Base-by-base conservation (phyloP, 2,888 invertebrate species). In the Drosophila anomelani region DNA sequence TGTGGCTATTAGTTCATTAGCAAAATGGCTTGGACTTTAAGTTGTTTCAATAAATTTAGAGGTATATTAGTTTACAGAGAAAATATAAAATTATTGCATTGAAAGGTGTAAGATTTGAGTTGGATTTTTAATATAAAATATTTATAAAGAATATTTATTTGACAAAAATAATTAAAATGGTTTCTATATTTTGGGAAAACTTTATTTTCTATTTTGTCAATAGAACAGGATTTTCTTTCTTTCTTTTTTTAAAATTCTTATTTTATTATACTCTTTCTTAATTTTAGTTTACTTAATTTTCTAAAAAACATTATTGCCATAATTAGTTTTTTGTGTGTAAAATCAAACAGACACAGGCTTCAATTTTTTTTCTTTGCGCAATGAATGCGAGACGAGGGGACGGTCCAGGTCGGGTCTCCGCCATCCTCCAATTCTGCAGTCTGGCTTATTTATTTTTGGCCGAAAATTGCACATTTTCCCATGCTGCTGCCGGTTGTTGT, bases 381-480 rank as follows among this genome's bases (percentile, higher is more conserved):
- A 87, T 81, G 75, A 81, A 80, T 85, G 78, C 75, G 72, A 77
- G 75, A 77, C 77, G 85, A 76, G 84, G 84, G 85, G 79, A 81
- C 82, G 81, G 82, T 80, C 82, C 82, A 84, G 83, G 78, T 74
- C 75, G 62, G 47, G 44, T 58, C 69, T 74, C 67, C 57, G 47
- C 69, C 66, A 39, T 58, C 61, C 53, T 58, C 64, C 63, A 57
- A 54, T 73, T 81, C 72, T 75, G 74, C 75, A 81, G 79, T 79
- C 77, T 81, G 86, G 85, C 77, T 81, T 81, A 85, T 83, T 85
- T 83, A 81, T 80, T 88, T 86, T 79, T 82, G 85, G 83, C 86
- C 79, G 54, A 86, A 90, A 90, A 90, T 90, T 90, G 89, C 90
- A 90, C 87, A 90, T 88, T 90, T 90, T 90, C 90, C 90, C 90